Conservation (phyloP, 2,113 vertebrate genomes). For the Tachuris rubrigastra region DNA sequence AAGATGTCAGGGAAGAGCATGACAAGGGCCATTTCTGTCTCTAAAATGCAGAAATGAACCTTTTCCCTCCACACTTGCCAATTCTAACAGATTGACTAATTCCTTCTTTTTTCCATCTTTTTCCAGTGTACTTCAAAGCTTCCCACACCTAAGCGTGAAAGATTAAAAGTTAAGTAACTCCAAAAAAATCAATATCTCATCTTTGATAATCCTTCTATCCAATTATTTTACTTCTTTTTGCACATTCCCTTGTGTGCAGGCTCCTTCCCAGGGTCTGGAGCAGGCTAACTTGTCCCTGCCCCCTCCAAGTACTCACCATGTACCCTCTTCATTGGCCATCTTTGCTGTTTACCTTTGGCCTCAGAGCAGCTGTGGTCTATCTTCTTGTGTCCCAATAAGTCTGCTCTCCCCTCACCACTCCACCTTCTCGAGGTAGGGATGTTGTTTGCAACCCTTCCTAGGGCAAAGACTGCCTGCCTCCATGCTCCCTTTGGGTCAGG, state of each 20-base stretch:
- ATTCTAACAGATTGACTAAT: neutral
- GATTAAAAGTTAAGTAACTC: neutral
- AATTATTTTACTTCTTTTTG: neutral
- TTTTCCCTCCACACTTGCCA: neutral
- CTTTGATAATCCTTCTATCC: neutral
- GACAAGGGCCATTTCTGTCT: neutral
- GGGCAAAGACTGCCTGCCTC: neutral
- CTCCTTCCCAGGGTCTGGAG: neutral
- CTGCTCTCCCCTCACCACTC: neutral
- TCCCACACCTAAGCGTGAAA: neutral
- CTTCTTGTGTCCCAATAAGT: neutral
- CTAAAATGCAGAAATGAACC: neutral
- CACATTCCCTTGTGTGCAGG: neutral
- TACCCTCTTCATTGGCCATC: neutral
- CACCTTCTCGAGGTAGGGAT: neutral
- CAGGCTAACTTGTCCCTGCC: neutral
- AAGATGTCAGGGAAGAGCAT: neutral
- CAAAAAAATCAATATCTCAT: neutral
- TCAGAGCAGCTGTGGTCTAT: neutral
- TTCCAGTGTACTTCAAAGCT: neutral
- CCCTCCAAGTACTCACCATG: fast-evolving
- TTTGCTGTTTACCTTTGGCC: neutral
- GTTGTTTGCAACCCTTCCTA: neutral
- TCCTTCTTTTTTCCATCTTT: neutral
- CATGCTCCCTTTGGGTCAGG: fast-evolving